Percentiles rank a stretch among this genome's conserved stretches.
These are phyloP conservation scores for Drosophila insularis DNA, from an alignment of 1,140 invertebrate genomes.

Conservation along the genomic window DNA sequence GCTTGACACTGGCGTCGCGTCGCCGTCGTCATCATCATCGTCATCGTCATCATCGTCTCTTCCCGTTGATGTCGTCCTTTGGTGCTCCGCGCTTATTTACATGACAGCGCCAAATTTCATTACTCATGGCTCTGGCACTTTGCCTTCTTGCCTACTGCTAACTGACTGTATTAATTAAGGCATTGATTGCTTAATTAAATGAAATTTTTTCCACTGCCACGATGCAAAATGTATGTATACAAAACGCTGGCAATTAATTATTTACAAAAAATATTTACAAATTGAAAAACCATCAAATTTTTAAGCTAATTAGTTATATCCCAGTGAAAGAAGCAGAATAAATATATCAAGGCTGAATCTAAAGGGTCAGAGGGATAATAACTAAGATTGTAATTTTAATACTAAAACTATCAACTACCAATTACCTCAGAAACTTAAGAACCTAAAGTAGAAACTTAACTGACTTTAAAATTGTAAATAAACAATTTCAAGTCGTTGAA, in stretches of 20 bases:
- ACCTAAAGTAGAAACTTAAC: too few relatives aligned
- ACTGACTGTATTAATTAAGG: constrained; percentile 51
- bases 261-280: not conserved
- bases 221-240: not conserved
- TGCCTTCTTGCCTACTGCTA: constrained; percentile 19
- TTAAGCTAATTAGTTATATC: too few relatives aligned
- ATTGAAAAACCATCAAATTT: not conserved
- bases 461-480: too few relatives aligned
- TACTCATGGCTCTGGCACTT: constrained; percentile 27
- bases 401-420: too few relatives aligned
- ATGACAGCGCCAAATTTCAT: constrained; percentile 59
- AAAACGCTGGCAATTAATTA: not conserved
- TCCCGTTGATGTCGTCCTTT: not conserved
- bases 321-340: too few relatives aligned
- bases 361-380: too few relatives aligned
- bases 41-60: constrained; percentile 1
- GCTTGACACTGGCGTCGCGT: constrained; percentile 21
- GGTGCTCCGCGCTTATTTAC: constrained; percentile 44
- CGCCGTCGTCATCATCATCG: constrained; percentile 10
- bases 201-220: constrained; percentile 23
- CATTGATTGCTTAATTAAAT: constrained; percentile 73
- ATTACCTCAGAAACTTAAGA: too few relatives aligned
- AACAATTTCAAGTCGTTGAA: too few relatives aligned
- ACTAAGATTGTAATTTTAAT: too few relatives aligned
- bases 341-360: too few relatives aligned